Conservation (phyloP, 2,113 vertebrate species). For the Hemichromis elongatus region DNA sequence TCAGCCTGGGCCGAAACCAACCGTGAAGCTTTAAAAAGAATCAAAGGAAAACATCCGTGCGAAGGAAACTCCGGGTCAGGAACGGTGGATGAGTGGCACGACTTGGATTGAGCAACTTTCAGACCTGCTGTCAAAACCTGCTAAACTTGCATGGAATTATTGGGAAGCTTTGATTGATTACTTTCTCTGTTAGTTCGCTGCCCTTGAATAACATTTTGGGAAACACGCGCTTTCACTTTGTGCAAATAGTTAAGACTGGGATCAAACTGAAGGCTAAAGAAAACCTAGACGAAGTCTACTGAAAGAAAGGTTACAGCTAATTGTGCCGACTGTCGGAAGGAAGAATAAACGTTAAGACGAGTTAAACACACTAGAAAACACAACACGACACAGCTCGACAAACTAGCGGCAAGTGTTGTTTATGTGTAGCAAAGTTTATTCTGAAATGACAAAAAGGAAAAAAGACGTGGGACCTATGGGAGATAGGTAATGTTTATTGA, state of each 20-base stretch:
- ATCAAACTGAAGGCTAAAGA: neutral
- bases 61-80: neutral
- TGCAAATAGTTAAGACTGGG: neutral
- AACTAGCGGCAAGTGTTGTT: neutral
- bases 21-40: constrained; percentile 40
- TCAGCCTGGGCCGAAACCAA: constrained; percentile 25
- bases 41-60: constrained; percentile 29
- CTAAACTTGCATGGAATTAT: neutral
- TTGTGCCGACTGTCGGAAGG: neutral
- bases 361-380: neutral
- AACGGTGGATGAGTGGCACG: neutral
- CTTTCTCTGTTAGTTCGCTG: neutral
- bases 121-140: neutral
- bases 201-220: neutral
- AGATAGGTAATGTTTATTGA: no score
- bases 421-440: neutral
- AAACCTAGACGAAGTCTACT: neutral
- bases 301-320: neutral
- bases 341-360: neutral
- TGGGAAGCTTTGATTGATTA: neutral
- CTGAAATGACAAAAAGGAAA: neutral
- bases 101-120: neutral
- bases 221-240: neutral
- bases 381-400: neutral
- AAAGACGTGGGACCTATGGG: neutral